phyloP scores from a whole-genome alignment of 2,888 invertebrate species.

The Cancer borealis region DNA sequence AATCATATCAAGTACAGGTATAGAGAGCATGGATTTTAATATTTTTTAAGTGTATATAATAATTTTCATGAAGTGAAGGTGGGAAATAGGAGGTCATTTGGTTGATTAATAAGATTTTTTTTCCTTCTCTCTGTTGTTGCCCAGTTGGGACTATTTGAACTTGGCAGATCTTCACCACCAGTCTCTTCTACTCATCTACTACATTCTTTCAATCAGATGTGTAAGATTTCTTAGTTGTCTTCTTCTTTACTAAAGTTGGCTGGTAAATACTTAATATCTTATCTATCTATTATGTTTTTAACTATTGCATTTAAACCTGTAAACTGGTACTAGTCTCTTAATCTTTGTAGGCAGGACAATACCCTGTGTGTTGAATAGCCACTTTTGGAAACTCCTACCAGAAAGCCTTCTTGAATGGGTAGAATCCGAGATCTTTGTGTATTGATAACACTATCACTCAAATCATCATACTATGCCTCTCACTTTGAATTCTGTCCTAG shows the following conservation, averaged over 20 bases:
- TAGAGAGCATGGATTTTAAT: neutral
- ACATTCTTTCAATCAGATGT: constrained; percentile 44
- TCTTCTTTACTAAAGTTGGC: neutral
- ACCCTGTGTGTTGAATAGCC: no score
- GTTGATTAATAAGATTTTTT: neutral
- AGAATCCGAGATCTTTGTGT: neutral
- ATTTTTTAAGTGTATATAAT: neutral
- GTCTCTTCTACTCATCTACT: neutral
- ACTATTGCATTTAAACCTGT: neutral
- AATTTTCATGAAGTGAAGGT: neutral
- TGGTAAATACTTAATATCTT: neutral
- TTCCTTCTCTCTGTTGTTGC: constrained; percentile 31
- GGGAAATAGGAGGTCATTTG: neutral
- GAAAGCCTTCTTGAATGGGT: neutral
- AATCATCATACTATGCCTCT: neutral
- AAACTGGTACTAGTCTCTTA: neutral
- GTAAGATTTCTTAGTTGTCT: constrained; percentile 16
- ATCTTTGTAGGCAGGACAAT: neutral
- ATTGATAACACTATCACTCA: neutral
- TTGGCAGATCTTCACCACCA: constrained; percentile 37
- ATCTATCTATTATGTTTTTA: neutral
- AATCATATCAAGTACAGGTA: neutral
- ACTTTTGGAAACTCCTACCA: no score
- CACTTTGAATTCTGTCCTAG: neutral
- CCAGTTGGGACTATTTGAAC: constrained; percentile 45